A percentile compares a stretch with the other conserved stretches of the same genome.
Evolutionary conservation across 2,888 invertebrate species (phyloP).

Genomic region (Pachydiplax longipennis): DNA sequence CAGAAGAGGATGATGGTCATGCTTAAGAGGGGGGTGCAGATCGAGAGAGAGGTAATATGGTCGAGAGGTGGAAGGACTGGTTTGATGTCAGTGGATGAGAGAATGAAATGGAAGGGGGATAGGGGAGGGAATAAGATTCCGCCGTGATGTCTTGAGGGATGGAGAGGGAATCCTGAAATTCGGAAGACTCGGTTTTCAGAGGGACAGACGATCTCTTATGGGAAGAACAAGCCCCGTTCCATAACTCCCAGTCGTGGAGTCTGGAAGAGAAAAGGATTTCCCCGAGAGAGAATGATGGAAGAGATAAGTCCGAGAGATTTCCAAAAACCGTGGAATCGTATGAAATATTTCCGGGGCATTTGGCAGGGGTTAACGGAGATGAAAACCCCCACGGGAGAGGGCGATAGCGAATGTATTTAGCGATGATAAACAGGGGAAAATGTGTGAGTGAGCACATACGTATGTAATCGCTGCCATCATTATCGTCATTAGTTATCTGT

Average conservation of each 20-base stretch:
- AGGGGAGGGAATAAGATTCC: background rate
- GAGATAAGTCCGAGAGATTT: background rate
- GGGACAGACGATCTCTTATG: background rate
- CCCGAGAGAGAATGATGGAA: background rate
- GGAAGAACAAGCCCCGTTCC: conserved; percentile 11
- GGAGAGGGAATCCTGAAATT: background rate
- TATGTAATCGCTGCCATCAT: too few species aligned
- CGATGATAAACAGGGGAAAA: too few species aligned
- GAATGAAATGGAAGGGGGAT: background rate
- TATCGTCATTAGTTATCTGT: too few species aligned
- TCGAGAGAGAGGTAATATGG: background rate
- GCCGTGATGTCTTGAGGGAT: conserved; percentile 20
- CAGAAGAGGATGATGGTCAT: background rate
- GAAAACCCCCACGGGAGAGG: background rate
- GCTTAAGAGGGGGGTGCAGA: background rate
- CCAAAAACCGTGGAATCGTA: background rate
- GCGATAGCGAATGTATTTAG: background rate
- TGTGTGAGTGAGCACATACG: too few species aligned
- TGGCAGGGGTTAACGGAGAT: background rate
- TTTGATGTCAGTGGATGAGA: conserved; percentile 9
- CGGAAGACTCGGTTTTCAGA: background rate
- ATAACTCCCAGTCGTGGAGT: background rate
- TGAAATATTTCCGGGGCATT: background rate
- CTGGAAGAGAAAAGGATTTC: background rate
- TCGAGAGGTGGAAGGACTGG: background rate